A percentile compares a stretch with the other conserved stretches of the same genome.
phyloP scores from a whole-genome alignment of 2,113 vertebrate genomes.

The Struthio camelus region DNA sequence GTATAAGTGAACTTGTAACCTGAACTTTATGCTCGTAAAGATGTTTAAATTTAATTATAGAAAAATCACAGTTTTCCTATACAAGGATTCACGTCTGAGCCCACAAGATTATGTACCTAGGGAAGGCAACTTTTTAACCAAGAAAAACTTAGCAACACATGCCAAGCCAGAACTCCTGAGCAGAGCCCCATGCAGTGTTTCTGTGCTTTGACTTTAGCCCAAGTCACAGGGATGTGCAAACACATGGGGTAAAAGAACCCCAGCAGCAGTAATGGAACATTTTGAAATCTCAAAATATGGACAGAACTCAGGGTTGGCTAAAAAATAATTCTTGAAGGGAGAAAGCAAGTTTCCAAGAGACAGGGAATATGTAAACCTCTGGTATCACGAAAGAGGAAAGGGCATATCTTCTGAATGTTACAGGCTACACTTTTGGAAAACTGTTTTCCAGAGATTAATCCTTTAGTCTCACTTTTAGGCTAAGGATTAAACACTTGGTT shows the following conservation, averaged over 20 bases:
- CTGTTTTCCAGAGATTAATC: not conserved
- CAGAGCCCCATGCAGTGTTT: rapidly evolving
- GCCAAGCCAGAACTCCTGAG: not conserved
- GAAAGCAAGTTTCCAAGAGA: not conserved
- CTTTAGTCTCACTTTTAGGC: not conserved
- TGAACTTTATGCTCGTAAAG: not conserved
- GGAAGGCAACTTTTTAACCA: not conserved
- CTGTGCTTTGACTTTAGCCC: not conserved
- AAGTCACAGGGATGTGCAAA: not conserved
- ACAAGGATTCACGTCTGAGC: not conserved
- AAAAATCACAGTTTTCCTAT: not conserved
- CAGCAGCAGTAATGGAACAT: not conserved
- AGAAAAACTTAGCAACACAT: not conserved
- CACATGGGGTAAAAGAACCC: not conserved
- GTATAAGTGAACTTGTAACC: not conserved
- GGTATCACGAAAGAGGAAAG: rapidly evolving
- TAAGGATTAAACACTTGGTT: not conserved
- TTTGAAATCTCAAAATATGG: not conserved
- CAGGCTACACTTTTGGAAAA: not conserved
- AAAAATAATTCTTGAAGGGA: not conserved
- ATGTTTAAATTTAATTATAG: not conserved
- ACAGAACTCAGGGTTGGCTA: not conserved
- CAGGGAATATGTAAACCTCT: not conserved
- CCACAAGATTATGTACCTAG: not conserved
- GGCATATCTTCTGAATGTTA: not conserved